A percentile compares a stretch with the other conserved stretches of the same genome.
phyloP scores from a whole-genome alignment of 2,113 vertebrate genomes.

The Ammodytes marinus region DNA sequence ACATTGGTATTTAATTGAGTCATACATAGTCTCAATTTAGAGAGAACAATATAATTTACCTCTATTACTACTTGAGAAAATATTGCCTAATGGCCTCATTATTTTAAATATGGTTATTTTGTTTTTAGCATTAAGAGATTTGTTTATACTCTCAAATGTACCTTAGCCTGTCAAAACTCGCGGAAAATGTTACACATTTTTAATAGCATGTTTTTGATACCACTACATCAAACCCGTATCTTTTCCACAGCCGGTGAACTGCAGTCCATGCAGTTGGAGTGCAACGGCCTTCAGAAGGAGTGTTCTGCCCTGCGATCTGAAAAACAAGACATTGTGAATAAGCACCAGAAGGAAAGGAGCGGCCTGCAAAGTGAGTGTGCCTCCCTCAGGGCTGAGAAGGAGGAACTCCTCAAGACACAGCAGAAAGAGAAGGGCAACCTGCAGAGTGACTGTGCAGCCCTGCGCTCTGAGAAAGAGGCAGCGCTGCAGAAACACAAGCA shows the following conservation, averaged over 20 bases:
- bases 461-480: slow-evolving; percentile 89
- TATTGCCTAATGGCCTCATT: not conserved
- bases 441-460: slow-evolving; percentile 87
- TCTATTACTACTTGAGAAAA: not conserved
- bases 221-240: not conserved
- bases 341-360: slow-evolving; percentile 80
- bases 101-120: not conserved
- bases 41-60: no score
- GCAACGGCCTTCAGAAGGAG: slow-evolving; percentile 82
- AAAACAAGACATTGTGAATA: slow-evolving; percentile 76
- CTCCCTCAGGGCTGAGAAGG: slow-evolving; percentile 81
- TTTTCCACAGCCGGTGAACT: slow-evolving; percentile 86
- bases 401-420: slow-evolving; percentile 74
- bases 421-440: slow-evolving; percentile 82
- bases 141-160: not conserved
- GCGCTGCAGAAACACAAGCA: slow-evolving; percentile 89
- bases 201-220: no score
- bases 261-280: slow-evolving; percentile 91
- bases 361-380: slow-evolving; percentile 88
- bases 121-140: not conserved
- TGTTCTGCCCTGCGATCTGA: slow-evolving; percentile 79
- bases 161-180: not conserved
- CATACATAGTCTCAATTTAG: not conserved
- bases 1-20: not conserved
- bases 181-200: not conserved